A percentile compares a stretch with the other conserved stretches of the same genome.
These are phyloP conservation scores for Pseudanteris insignis DNA, from an alignment of 2,888 invertebrate species.

Conservation along the genomic window DNA sequence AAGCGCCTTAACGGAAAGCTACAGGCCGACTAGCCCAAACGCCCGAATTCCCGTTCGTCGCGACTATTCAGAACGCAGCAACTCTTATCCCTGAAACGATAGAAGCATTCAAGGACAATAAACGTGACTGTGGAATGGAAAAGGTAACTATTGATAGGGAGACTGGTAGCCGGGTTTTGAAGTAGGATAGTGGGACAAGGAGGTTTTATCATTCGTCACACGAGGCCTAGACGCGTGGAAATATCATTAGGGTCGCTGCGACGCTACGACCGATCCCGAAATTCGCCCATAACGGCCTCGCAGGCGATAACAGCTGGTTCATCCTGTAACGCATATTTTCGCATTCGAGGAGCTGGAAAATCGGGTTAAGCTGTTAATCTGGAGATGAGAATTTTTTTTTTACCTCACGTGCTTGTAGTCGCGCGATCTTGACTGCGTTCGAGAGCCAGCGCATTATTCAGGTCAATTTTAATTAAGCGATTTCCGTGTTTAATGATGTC, in stretches of 20 bases:
- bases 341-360: no score
- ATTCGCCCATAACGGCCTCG: no score
- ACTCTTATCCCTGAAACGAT: conserved; percentile 35
- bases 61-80: conserved; percentile 9
- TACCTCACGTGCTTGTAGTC: background rate
- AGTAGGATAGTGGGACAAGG: conserved; percentile 44
- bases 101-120: conserved; percentile 35
- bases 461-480: conserved; percentile 28
- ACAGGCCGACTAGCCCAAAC: no score
- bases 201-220: conserved; percentile 38
- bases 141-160: conserved; percentile 36
- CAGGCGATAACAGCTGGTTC: no score
- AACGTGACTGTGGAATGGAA: conserved; percentile 28
- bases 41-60: background rate
- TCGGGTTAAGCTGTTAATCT: conserved; percentile 22
- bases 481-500: conserved; percentile 1
- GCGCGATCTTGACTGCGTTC: no score
- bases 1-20: no score
- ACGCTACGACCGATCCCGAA: no score
- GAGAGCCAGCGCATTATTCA: no score
- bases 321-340: background rate
- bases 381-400: conserved; percentile 16
- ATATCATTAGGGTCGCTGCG: conserved; percentile 12
- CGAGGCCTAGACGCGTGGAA: conserved; percentile 33
- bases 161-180: conserved; percentile 23